Conservation (phyloP, 2,797 vertebrate genomes). For the Poecilia gillii region DNA sequence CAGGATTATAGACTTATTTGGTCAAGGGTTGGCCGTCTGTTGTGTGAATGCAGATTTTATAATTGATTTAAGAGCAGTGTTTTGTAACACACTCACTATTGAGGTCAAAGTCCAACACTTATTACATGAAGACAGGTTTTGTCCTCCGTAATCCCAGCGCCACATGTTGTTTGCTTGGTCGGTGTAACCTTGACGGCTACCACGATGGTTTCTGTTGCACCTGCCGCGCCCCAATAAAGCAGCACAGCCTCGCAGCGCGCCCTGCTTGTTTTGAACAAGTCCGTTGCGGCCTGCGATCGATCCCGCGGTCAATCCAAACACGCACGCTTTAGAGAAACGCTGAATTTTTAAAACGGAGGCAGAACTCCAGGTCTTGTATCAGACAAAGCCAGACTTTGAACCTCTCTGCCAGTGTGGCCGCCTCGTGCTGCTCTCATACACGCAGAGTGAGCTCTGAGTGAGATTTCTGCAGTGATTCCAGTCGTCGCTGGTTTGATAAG, state of each 20-base stretch:
- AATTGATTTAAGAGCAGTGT: constrained; percentile 46
- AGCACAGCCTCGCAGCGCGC: not conserved
- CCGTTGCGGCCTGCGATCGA: constrained; percentile 11
- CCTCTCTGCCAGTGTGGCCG: constrained; percentile 25
- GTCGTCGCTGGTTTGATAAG: constrained; percentile 34
- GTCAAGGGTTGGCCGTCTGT: constrained; percentile 24
- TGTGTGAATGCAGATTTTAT: constrained; percentile 40
- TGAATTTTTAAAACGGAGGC: constrained; percentile 33
- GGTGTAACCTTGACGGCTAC: constrained; percentile 15
- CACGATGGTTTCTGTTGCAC: constrained; percentile 1
- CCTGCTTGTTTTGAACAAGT: constrained; percentile 10
- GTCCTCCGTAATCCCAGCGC: constrained; percentile 16
- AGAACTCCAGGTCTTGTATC: constrained; percentile 35
- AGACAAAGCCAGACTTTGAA: constrained; percentile 53
- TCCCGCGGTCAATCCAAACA: constrained; percentile 24
- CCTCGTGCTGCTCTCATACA: constrained; percentile 14
- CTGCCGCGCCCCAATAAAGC: constrained; percentile 11
- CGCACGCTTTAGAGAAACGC: constrained; percentile 12
- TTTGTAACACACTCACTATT: constrained; percentile 55
- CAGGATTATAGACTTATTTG: constrained; percentile 36
- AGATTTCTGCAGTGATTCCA: constrained; percentile 20
- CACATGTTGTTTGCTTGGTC: constrained; percentile 37
- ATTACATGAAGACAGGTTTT: constrained; percentile 51
- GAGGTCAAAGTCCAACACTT: constrained; percentile 64
- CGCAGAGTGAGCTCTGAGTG: constrained; percentile 31